Evolutionary conservation across 2,797 vertebrate species (phyloP).

Genomic region (Macropus fuliginosus): DNA sequence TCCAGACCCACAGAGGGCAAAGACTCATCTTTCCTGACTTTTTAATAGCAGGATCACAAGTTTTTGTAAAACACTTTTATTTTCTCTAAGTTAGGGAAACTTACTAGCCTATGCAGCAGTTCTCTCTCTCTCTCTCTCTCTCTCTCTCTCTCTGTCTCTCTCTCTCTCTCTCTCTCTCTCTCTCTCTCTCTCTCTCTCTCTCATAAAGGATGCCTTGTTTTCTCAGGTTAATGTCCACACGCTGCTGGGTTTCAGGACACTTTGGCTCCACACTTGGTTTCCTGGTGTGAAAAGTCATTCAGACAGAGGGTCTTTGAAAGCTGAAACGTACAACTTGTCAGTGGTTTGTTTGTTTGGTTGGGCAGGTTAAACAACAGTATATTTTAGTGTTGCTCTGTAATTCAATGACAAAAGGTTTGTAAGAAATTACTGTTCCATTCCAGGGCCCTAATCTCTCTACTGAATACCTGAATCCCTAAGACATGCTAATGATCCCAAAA

Average conservation of each 20-base stretch:
- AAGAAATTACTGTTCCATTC: constrained; percentile 33
- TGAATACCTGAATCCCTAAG: constrained; percentile 33
- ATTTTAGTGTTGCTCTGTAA: constrained; percentile 24
- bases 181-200: no score
- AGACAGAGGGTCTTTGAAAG: constrained; percentile 67
- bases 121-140: no score
- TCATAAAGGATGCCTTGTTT: constrained; percentile 43
- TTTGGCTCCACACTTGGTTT: constrained; percentile 39
- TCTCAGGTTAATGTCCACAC: not conserved
- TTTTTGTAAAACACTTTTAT: not conserved
- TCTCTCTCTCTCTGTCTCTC: no score
- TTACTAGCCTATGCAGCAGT: not conserved
- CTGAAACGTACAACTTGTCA: not conserved
- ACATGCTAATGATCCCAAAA: constrained; percentile 59
- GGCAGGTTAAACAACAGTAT: not conserved
- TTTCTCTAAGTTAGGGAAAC: not conserved
- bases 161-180: no score
- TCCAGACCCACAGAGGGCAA: constrained; percentile 45
- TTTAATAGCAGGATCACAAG: constrained; percentile 30
- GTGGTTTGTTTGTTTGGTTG: constrained; percentile 44
- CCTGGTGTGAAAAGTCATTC: constrained; percentile 55
- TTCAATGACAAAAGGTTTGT: constrained; percentile 40
- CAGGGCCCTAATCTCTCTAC: constrained; percentile 30
- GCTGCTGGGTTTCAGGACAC: not conserved
- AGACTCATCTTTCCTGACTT: constrained; percentile 1